Evolutionary conservation across 2,113 vertebrate species (phyloP), one percentile per base, ranked within the genome.

Genomic region (Peromyscus maniculatus): DNA sequence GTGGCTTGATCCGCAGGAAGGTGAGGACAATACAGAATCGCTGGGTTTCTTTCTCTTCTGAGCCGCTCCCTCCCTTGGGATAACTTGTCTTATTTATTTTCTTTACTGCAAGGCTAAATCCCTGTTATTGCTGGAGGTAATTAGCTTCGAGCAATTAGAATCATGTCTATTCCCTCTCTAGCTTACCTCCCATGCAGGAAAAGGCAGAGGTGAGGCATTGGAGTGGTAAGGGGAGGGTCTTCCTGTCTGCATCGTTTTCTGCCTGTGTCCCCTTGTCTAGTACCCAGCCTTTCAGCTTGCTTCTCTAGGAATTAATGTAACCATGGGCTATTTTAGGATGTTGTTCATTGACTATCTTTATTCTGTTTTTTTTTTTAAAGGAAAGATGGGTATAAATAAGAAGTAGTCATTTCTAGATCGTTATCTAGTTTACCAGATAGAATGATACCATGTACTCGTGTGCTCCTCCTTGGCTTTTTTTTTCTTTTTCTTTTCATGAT

Each of bases 81-180:
- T 33, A 89, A 24, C 62, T 91, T 75, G 67, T 97, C 97, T 98
- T 97, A 97, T 97, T 97, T 97, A 96, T 96, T 95, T 98, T 97
- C 97, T 91, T 97, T 90, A 91, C 91, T 95, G 93, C 93, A 87
- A 67, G 79, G 79, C 57, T 66, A 96, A 97, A 89, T 97, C 94
- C 97, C 79, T 96, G 96, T 96, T 97, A 97, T 95, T 97, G 95
- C 97, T 97, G 96, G 93, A 97, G 89, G 96, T 97, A 97, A 97
- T 98, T 98, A 98, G 98, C 97, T 96, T 80, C 59, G 72, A 94
- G 96, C 95, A 97, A 97, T 98, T 98, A 97, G 96, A 96, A 97
- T 97, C 97, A 96, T 96, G 82, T 93, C 55, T 91, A 75, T 89
- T 97, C 94, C 97, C 91, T 95, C 91, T 97, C 94, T 87, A 55